Conservation (phyloP, 2,888 invertebrate genomes). For the Meganola albula region DNA sequence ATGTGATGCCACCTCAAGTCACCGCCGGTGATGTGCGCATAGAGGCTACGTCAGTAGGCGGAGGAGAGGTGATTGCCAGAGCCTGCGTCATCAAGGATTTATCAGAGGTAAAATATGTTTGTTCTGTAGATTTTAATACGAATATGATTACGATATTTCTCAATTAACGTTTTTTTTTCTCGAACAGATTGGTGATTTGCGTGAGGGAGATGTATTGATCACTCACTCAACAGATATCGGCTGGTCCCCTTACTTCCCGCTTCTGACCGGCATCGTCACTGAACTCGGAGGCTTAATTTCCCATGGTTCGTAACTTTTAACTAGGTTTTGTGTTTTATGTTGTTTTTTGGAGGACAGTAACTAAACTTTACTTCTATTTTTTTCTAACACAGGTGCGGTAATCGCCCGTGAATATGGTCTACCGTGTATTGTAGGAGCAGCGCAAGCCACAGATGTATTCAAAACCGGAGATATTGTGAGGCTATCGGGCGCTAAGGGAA, state of each 20-base stretch:
- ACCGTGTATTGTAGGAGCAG: slow-evolving; percentile 88
- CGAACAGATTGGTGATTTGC: slow-evolving; percentile 59
- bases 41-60: slow-evolving; percentile 83
- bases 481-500: slow-evolving; percentile 70
- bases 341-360: too few species aligned
- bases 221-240: slow-evolving; percentile 88
- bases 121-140: not conserved
- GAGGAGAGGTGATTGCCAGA: slow-evolving; percentile 81
- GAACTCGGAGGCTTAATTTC: slow-evolving; percentile 90
- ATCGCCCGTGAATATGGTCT: slow-evolving; percentile 90
- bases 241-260: slow-evolving; percentile 91
- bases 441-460: slow-evolving; percentile 81
- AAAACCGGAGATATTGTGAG: slow-evolving; percentile 80
- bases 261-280: slow-evolving; percentile 86
- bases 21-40: slow-evolving; percentile 45
- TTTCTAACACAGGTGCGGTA: slow-evolving; percentile 81
- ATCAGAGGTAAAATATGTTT: slow-evolving; percentile 82
- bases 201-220: slow-evolving; percentile 84
- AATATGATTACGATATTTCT: slow-evolving; percentile 5
- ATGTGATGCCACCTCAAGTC: slow-evolving; percentile 28
- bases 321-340: not conserved
- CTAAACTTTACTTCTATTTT: not conserved
- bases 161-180: not conserved
- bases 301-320: slow-evolving; percentile 77
- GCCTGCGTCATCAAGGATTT: slow-evolving; percentile 85